Percentiles rank a stretch among this genome's conserved stretches.
These are phyloP conservation scores for Lithophane leautieri DNA, from an alignment of 2,888 invertebrate genomes.

Conservation along the genomic window DNA sequence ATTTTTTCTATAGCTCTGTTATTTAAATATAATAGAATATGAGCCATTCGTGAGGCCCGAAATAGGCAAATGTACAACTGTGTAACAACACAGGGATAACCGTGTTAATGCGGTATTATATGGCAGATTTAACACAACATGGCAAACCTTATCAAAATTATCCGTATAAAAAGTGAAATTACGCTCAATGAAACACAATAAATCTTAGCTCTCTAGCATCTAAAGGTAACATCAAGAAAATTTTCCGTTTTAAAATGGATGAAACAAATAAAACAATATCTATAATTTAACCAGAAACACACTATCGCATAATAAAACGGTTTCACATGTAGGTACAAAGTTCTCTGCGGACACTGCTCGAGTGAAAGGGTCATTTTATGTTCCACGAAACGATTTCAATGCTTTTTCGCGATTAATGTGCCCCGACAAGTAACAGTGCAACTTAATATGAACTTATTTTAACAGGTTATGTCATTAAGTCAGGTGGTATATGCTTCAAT, in stretches of 20 bases:
- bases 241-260: constrained; percentile 17
- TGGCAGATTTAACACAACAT: no score
- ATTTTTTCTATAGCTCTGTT: background rate
- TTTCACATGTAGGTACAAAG: constrained; percentile 44
- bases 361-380: constrained; percentile 73
- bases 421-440: constrained; percentile 48
- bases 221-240: background rate
- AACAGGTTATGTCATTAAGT: constrained; percentile 59
- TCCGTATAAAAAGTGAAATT: background rate
- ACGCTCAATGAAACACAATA: background rate
- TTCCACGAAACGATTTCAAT: constrained; percentile 60
- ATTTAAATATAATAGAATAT: background rate
- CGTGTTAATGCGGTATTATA: no score
- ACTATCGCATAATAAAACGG: constrained; percentile 45
- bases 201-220: background rate
- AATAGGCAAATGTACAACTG: no score
- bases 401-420: constrained; percentile 65
- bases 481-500: constrained; percentile 47
- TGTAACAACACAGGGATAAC: background rate
- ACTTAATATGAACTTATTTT: constrained; percentile 55
- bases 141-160: background rate
- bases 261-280: constrained; percentile 29
- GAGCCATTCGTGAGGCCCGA: background rate
- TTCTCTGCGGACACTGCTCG: constrained; percentile 36
- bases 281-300: constrained; percentile 26